Percentiles rank a stretch among this genome's conserved stretches.
Conservation (phyloP, 2,797 vertebrate species). For the Oryzias sinensis region DNA sequence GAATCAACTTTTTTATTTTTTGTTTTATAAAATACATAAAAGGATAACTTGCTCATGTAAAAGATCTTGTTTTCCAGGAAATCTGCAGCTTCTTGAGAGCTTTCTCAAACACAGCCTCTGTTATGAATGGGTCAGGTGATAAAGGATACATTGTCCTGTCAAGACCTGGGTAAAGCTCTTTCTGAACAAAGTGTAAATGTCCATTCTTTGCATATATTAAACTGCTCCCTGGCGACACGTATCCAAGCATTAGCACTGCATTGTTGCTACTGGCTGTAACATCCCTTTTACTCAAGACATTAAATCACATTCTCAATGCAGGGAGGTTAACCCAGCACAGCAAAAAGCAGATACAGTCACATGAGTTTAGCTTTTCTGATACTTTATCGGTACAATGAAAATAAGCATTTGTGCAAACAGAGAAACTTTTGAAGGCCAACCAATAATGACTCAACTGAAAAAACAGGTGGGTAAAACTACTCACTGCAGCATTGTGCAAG, state of each 20-base stretch:
- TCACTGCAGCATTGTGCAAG: too few relatives aligned
- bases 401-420: too few relatives aligned
- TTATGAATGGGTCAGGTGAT: slow-evolving; percentile 5
- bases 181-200: slow-evolving; percentile 48
- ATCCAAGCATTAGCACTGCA: slow-evolving; percentile 29
- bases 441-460: too few relatives aligned
- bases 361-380: background rate
- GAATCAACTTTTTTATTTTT: background rate
- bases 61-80: background rate
- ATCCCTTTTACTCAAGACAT: slow-evolving; percentile 37
- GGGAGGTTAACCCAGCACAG: slow-evolving; percentile 16
- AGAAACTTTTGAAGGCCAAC: too few relatives aligned
- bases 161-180: slow-evolving; percentile 55
- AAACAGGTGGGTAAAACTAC: too few relatives aligned
- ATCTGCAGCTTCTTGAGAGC: background rate
- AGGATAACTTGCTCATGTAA: background rate
- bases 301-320: slow-evolving; percentile 50
- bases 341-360: slow-evolving; percentile 45
- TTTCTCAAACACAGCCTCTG: background rate
- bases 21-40: too few relatives aligned
- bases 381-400: too few relatives aligned
- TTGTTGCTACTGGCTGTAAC: slow-evolving; percentile 38
- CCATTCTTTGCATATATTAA: slow-evolving; percentile 47
- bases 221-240: slow-evolving; percentile 57
- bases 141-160: slow-evolving; percentile 44